Conservation (phyloP, 92 coral and sea anemone genomes). For the Anthopleura xanthogrammica region DNA sequence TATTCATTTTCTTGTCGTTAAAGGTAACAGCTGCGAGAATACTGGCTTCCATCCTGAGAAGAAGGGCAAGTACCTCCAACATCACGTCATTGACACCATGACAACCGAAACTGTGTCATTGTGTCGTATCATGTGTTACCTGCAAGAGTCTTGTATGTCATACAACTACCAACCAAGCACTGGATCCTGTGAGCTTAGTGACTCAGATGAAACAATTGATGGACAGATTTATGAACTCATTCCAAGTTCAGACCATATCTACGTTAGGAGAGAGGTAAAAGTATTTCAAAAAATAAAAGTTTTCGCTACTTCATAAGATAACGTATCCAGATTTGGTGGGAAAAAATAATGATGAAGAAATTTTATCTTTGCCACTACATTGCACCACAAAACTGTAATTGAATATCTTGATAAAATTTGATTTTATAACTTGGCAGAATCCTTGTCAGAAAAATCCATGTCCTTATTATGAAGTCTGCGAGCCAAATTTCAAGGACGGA, state of each 20-base stretch:
- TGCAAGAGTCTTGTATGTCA: neutral
- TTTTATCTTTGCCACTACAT: too few relatives aligned
- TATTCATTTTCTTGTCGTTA: neutral
- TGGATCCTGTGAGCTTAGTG: neutral
- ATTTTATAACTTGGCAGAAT: neutral
- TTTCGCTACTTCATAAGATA: too few relatives aligned
- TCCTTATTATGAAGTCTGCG: neutral
- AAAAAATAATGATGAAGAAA: too few relatives aligned
- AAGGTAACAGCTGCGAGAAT: constrained; percentile 1
- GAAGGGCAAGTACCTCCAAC: neutral
- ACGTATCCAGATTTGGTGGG: too few relatives aligned
- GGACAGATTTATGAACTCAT: neutral
- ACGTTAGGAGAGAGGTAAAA: neutral
- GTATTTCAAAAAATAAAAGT: too few relatives aligned
- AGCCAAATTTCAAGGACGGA: neutral
- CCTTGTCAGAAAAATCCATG: neutral
- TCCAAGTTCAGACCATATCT: neutral
- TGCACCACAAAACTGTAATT: too few relatives aligned
- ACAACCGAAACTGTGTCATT: neutral
- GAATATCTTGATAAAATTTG: too few relatives aligned
- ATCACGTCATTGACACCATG: neutral
- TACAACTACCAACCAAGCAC: neutral
- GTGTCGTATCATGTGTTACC: neutral
- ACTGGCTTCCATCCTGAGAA: constrained; percentile 4
- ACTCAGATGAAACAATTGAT: neutral